Percentiles rank a stretch among this genome's conserved stretches.
These are phyloP conservation scores for Chaetodon auriga DNA, from an alignment of 2,113 vertebrate species.

Conservation along the genomic window DNA sequence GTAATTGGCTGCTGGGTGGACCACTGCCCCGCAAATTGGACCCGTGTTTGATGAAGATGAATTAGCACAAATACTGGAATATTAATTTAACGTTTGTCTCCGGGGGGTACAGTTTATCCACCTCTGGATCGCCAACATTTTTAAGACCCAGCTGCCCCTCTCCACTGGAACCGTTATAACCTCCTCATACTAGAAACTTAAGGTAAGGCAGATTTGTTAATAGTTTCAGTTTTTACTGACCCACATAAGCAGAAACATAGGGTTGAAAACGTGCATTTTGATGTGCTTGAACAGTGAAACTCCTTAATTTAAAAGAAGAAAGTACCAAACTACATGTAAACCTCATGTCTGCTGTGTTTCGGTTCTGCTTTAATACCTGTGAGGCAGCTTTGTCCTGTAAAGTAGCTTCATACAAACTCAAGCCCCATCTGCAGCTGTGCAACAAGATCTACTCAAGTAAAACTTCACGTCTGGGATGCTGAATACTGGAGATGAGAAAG, in stretches of 20 bases:
- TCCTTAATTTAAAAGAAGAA: too few relatives aligned
- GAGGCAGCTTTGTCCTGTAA: neutral
- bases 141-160: neutral
- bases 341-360: neutral
- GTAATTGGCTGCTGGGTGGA: slow-evolving; percentile 57
- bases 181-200: slow-evolving; percentile 41
- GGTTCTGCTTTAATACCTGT: neutral
- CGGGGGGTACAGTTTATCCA: neutral
- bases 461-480: neutral
- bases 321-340: neutral
- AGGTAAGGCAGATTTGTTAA: slow-evolving; percentile 48
- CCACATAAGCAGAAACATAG: neutral
- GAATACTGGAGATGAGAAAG: neutral
- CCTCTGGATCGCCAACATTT: neutral
- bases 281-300: neutral
- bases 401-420: neutral
- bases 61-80: slow-evolving; percentile 10
- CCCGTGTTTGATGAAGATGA: slow-evolving; percentile 16
- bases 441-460: neutral
- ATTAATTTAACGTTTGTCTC: neutral
- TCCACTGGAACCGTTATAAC: slow-evolving; percentile 68
- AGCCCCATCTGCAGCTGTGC: neutral
- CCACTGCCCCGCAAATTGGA: slow-evolving; percentile 28
- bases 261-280: neutral
- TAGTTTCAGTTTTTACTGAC: neutral